These are phyloP conservation scores for Steinernema khuongi DNA, from an alignment of 1,140 invertebrate genomes.

Conservation along the genomic window DNA sequence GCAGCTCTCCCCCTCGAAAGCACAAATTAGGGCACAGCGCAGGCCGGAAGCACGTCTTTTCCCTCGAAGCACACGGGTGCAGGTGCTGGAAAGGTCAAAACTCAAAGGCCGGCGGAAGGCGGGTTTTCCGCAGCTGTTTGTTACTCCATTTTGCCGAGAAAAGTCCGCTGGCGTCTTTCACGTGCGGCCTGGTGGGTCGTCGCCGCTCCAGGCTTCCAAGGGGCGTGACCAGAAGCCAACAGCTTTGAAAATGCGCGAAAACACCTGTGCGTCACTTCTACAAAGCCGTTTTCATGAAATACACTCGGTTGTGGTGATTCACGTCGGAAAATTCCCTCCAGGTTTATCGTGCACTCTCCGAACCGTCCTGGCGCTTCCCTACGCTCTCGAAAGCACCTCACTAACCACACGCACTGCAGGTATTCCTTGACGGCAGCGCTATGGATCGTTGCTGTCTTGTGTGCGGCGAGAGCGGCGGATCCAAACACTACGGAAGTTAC, in stretches of 20 bases:
- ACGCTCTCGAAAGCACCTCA: not conserved
- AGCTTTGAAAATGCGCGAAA: not conserved
- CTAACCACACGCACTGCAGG: no score
- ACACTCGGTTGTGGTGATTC: not conserved
- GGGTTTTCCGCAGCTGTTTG: no score
- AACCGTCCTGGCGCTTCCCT: not conserved
- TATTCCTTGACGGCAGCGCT: no score
- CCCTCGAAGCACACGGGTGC: no score
- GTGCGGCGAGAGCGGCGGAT: not conserved
- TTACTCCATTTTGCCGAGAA: no score
- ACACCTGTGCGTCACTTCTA: slow-evolving; percentile 5
- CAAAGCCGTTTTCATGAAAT: slow-evolving; percentile 2
- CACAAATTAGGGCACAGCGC: not conserved
- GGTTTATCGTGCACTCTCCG: not conserved
- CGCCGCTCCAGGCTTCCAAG: not conserved
- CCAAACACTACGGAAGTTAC: slow-evolving; percentile 5
- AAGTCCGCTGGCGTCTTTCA: no score
- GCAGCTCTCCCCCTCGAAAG: no score
- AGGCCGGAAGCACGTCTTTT: no score
- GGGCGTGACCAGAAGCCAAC: not conserved
- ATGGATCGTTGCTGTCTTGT: not conserved
- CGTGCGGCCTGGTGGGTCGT: not conserved
- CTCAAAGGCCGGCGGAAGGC: no score
- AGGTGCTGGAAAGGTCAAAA: no score
- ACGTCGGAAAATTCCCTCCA: not conserved